Percentiles rank a stretch among this genome's conserved stretches.
Evolutionary conservation across 2,113 vertebrate genomes (phyloP).

Genomic region (Bettongia penicillata): DNA sequence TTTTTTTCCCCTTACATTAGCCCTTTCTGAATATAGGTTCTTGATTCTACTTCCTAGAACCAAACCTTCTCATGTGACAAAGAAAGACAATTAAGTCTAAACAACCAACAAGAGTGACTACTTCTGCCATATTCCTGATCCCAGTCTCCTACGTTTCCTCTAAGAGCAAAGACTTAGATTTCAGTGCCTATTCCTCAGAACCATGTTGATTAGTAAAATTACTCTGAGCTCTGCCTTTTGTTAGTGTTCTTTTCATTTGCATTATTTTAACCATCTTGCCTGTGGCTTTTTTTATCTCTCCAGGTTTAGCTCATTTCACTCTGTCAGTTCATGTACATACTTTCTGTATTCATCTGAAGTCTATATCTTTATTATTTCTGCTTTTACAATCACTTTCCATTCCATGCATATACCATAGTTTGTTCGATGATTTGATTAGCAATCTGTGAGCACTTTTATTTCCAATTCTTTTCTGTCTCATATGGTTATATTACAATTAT

Average conservation of each 20-base stretch:
- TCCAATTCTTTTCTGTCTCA: neutral
- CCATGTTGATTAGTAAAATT: neutral
- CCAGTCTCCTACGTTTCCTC: neutral
- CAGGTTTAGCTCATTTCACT: too few relatives aligned
- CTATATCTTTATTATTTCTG: too few relatives aligned
- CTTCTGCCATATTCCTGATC: too few relatives aligned
- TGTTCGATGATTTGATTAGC: neutral
- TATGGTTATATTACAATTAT: neutral
- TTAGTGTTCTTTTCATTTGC: neutral
- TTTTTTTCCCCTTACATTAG: too few relatives aligned
- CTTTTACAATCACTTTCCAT: neutral
- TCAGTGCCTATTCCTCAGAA: neutral
- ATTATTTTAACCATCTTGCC: neutral
- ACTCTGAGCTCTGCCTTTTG: neutral
- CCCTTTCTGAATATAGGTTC: too few relatives aligned
- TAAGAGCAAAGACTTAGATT: neutral
- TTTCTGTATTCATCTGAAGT: neutral
- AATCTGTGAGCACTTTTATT: neutral
- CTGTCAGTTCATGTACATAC: too few relatives aligned
- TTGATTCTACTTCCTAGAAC: too few relatives aligned
- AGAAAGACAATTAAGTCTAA: too few relatives aligned
- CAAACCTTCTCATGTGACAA: too few relatives aligned
- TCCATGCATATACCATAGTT: neutral
- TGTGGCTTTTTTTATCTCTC: too few relatives aligned
- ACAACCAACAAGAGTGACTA: too few relatives aligned